Conservation (phyloP, 1,140 invertebrate species). For the Apis florea region DNA sequence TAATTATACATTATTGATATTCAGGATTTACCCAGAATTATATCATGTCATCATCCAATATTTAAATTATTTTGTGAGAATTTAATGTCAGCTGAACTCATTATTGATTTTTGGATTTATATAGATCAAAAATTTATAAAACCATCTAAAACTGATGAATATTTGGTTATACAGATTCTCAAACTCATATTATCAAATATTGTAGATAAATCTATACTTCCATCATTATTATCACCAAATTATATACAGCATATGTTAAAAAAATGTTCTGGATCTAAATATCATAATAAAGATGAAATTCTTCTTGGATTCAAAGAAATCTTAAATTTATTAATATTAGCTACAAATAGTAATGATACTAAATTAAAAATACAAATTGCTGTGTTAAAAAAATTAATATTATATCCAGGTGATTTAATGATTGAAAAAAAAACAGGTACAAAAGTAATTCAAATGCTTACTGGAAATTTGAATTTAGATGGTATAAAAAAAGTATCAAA, state of each 20-base stretch:
- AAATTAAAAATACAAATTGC: slow-evolving; percentile 80
- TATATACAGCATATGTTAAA: slow-evolving; percentile 82
- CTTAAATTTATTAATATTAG: slow-evolving; percentile 80
- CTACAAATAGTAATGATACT: slow-evolving; percentile 79
- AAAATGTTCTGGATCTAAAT: slow-evolving; percentile 80
- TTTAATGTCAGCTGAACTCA: slow-evolving; percentile 78
- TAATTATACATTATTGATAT: slow-evolving; percentile 56
- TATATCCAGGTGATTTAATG: slow-evolving; percentile 85
- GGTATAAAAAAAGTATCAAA: slow-evolving; percentile 83
- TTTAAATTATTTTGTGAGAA: slow-evolving; percentile 82
- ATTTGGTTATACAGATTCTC: slow-evolving; percentile 81
- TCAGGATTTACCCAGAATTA: slow-evolving; percentile 81
- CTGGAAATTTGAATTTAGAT: slow-evolving; percentile 81
- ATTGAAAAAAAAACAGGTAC: slow-evolving; percentile 86
- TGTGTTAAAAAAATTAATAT: slow-evolving; percentile 83
- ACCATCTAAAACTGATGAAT: slow-evolving; percentile 83
- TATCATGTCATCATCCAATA: slow-evolving; percentile 82
- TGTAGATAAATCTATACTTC: slow-evolving; percentile 78
- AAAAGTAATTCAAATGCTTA: slow-evolving; percentile 83
- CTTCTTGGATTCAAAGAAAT: slow-evolving; percentile 78
- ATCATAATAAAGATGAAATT: slow-evolving; percentile 78
- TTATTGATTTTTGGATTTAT: slow-evolving; percentile 80
- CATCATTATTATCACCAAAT: slow-evolving; percentile 80
- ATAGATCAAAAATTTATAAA: slow-evolving; percentile 82
- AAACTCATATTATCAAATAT: slow-evolving; percentile 80